Conservation (phyloP, 2,113 vertebrate species). For the Chroicocephalus ridibundus region DNA sequence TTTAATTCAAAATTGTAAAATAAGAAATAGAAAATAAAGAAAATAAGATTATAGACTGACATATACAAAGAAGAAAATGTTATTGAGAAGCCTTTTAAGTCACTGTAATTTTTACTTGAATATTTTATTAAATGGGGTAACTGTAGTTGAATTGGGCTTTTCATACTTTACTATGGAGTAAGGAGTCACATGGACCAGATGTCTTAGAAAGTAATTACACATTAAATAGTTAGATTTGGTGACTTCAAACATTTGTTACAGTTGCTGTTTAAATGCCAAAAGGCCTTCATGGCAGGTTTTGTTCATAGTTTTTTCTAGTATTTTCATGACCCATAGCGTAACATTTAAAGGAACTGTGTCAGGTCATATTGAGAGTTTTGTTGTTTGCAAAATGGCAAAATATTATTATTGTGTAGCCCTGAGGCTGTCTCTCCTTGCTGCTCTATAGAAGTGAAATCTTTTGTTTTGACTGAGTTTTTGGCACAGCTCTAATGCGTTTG, state of each 20-base stretch:
- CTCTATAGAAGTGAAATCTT: not conserved
- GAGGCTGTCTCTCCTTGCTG: not conserved
- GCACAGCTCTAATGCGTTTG: not conserved
- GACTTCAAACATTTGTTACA: not conserved
- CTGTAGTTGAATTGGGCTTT: not conserved
- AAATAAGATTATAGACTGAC: not conserved
- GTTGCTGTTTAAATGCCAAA: not conserved
- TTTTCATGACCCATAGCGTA: not conserved
- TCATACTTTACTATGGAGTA: not conserved
- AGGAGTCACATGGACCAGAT: not conserved
- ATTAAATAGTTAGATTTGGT: not conserved
- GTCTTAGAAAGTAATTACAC: not conserved
- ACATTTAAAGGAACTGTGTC: not conserved
- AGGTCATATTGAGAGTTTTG: not conserved
- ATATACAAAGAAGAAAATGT: not conserved
- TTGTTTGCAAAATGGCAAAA: not conserved
- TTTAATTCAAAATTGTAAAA: not conserved
- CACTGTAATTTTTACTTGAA: not conserved
- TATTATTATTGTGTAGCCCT: not conserved
- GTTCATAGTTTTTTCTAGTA: not conserved
- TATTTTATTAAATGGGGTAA: not conserved
- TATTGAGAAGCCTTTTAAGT: not conserved
- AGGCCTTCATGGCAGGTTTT: not conserved
- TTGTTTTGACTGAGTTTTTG: not conserved
- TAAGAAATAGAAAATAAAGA: not conserved